A percentile compares a stretch with the other conserved stretches of the same genome.
Evolutionary conservation across 2,113 vertebrate genomes (phyloP).

Genomic region (Myotis yumanensis): DNA sequence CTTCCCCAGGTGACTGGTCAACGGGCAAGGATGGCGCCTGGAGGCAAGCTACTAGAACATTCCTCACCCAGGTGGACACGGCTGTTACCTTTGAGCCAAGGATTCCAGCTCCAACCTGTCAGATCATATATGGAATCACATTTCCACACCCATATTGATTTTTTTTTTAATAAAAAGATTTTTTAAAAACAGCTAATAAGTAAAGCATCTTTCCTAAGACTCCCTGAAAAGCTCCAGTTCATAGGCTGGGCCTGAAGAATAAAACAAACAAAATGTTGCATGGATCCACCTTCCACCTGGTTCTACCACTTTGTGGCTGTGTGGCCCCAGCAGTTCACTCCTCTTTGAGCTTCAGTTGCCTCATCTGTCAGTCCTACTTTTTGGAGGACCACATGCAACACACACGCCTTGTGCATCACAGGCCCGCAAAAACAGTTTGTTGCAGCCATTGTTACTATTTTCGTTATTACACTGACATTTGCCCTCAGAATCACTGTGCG

Average conservation of each 20-base stretch:
- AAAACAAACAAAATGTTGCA: accelerated
- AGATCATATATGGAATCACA: background rate
- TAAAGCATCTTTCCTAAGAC: background rate
- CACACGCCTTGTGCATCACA: accelerated
- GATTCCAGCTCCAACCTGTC: background rate
- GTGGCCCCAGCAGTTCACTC: accelerated
- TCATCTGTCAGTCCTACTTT: background rate
- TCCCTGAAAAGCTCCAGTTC: background rate
- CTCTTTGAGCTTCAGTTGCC: background rate
- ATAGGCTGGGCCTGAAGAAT: background rate
- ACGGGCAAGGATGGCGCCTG: accelerated
- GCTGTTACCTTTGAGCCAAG: background rate
- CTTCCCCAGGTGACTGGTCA: background rate
- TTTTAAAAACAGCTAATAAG: background rate
- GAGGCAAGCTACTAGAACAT: background rate
- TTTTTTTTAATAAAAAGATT: background rate
- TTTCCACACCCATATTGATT: background rate
- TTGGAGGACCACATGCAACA: accelerated
- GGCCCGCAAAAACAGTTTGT: background rate
- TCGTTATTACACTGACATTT: accelerated
- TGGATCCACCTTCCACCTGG: accelerated
- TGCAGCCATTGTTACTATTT: accelerated
- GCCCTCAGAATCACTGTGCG: background rate
- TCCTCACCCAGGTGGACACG: background rate
- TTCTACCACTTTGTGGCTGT: accelerated